A percentile compares a stretch with the other conserved stretches of the same genome.
phyloP scores from a whole-genome alignment of 2,797 vertebrate genomes.

The Nothura maculosa region DNA sequence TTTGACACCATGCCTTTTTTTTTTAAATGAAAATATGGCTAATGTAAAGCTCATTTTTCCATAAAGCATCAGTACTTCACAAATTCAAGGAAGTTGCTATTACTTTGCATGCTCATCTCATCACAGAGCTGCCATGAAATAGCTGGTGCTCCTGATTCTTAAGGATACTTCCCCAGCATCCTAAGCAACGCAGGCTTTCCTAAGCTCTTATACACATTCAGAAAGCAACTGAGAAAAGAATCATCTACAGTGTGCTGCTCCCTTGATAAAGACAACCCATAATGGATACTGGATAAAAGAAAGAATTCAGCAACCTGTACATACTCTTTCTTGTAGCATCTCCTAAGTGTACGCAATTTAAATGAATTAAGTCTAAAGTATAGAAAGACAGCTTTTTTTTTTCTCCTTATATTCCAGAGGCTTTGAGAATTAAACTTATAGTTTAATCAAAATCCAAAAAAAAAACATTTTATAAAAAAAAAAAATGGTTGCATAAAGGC shows the following conservation, averaged over 20 bases:
- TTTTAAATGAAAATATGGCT: not conserved
- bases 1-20: not conserved
- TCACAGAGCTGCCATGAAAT: not conserved
- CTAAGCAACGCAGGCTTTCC: not conserved
- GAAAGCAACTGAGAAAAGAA: not conserved
- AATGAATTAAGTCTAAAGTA: not conserved
- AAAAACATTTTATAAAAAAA: not conserved
- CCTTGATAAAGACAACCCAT: not conserved
- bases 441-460: not conserved
- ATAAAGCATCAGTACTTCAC: not conserved
- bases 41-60: not conserved
- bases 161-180: not conserved
- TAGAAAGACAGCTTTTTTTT: not conserved
- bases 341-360: not conserved
- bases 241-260: accelerated
- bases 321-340: not conserved
- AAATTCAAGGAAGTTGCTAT: accelerated
- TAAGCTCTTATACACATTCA: not conserved
- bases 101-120: not conserved
- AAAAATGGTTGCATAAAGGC: not conserved
- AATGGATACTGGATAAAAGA: accelerated
- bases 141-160: not conserved
- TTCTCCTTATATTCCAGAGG: not conserved
- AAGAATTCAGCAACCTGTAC: not conserved
- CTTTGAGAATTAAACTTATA: not conserved